Conservation (phyloP, 2,113 vertebrate genomes). For the Polypterus senegalus region DNA sequence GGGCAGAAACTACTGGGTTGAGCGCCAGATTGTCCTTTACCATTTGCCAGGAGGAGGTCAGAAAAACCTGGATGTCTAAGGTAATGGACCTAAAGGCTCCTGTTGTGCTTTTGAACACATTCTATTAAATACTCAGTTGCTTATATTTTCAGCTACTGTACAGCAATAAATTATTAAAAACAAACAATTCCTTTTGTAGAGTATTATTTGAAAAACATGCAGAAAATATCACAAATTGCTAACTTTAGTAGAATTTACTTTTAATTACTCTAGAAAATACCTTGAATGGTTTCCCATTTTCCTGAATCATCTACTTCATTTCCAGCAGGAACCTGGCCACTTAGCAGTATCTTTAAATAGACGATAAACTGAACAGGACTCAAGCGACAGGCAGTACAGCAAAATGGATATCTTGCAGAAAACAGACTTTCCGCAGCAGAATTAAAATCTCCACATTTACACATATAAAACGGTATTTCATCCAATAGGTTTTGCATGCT, state of each 20-base stretch:
- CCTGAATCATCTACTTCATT: slow-evolving; percentile 21
- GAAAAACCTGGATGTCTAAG: no score
- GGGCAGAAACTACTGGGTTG: no score
- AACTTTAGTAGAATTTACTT: slow-evolving; percentile 26
- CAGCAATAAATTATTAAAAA: background rate
- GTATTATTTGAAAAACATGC: background rate
- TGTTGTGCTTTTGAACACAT: background rate
- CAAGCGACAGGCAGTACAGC: slow-evolving; percentile 23
- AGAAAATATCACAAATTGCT: background rate
- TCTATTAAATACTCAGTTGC: background rate
- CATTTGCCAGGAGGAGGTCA: no score
- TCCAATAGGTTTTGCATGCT: slow-evolving; percentile 29
- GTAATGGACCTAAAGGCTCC: no score
- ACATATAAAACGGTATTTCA: slow-evolving; percentile 34
- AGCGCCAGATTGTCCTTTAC: no score
- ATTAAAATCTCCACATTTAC: slow-evolving; percentile 30
- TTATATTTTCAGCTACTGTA: background rate
- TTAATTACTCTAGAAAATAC: slow-evolving; percentile 26
- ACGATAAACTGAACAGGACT: slow-evolving; percentile 27
- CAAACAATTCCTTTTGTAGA: background rate
- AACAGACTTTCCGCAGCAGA: slow-evolving; percentile 22
- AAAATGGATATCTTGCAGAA: background rate
- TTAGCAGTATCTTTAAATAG: slow-evolving; percentile 39
- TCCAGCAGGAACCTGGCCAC: slow-evolving; percentile 17
- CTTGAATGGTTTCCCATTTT: slow-evolving; percentile 5